A percentile compares a stretch with the other conserved stretches of the same genome.
Evolutionary conservation across 2,888 invertebrate species (phyloP).

Genomic region (Himalopsyche japonica): DNA sequence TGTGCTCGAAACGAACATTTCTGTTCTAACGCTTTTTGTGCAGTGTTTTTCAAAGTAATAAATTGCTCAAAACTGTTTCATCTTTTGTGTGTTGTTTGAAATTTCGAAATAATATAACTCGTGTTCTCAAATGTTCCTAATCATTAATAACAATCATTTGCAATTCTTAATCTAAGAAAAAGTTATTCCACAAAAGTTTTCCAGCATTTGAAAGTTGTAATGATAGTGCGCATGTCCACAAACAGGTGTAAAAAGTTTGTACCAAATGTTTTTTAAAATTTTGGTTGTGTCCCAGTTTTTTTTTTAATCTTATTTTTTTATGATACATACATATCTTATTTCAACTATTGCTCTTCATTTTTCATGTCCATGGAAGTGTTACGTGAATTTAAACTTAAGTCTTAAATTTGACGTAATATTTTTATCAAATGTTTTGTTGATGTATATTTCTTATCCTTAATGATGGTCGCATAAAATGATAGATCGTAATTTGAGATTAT

Average conservation of each 20-base stretch:
- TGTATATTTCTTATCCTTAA: too few relatives aligned
- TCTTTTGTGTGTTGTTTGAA: background rate
- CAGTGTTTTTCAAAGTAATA: background rate
- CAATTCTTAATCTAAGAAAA: background rate
- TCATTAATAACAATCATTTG: too few relatives aligned
- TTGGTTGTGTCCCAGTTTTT: background rate
- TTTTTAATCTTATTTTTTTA: too few relatives aligned
- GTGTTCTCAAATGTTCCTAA: too few relatives aligned
- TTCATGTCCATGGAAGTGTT: too few relatives aligned
- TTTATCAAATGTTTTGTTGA: too few relatives aligned
- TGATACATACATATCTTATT: too few relatives aligned
- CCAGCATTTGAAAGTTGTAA: background rate
- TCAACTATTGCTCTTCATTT: too few relatives aligned
- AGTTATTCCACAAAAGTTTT: background rate
- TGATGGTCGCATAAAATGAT: background rate
- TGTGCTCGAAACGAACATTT: background rate
- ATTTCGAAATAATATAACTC: background rate
- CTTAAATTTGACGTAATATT: too few relatives aligned
- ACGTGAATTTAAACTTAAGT: too few relatives aligned
- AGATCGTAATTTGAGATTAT: background rate
- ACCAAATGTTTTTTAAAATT: background rate
- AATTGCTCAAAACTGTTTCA: background rate
- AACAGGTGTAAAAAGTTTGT: background rate
- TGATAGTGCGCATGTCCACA: background rate
- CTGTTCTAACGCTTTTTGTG: background rate